Evolutionary conservation across 2,797 vertebrate species (phyloP), one percentile per base, ranked within the genome.

Genomic region (Astyanax mexicanus): DNA sequence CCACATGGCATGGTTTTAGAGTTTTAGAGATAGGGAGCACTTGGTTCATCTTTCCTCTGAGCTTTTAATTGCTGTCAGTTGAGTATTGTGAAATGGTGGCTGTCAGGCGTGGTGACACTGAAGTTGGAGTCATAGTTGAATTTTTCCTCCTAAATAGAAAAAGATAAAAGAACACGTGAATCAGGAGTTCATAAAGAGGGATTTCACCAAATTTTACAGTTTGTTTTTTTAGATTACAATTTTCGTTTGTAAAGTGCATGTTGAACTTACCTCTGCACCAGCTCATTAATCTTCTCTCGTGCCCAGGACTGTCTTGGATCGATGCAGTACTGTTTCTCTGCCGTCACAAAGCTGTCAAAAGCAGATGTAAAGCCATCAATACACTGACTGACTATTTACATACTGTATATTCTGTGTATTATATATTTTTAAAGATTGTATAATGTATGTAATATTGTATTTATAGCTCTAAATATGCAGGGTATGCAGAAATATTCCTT

Each of bases 261-360:
- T n/a, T 21, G 49, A 27, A 73, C 80, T 78, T 77, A 83, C n/a
- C n/a, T n/a, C n/a, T n/a, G n/a, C 86, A 21, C 0, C 32, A 84
- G 42, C 40, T 80, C 49, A 0, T 0, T 0, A 25, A 75, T 40
- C 72, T 82, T 82, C 9, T 6, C 9, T 40, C 0, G 0, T 29
- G 84, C 83, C 84, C 84, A 87, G 19, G 1, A 7, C 11, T 52
- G 71, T 12, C 0, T 35, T 17, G 12, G 25, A 37, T 84, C 62
- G 65, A 3, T n/a, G 51, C 85, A 87, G 29, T 84, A 62, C 0
- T 60, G 4, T 40, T 47, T 72, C 0, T 0, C 37, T 37, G 79
- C 67, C 13, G 84, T 87, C 35, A 67, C 1, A 40, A 85, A 75
- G 27, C 86, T 85, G 81, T 72, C 25, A 72, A 72, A n/a, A 52